phyloP scores from a whole-genome alignment of 2,113 vertebrate genomes.

The Sylvia atricapilla region DNA sequence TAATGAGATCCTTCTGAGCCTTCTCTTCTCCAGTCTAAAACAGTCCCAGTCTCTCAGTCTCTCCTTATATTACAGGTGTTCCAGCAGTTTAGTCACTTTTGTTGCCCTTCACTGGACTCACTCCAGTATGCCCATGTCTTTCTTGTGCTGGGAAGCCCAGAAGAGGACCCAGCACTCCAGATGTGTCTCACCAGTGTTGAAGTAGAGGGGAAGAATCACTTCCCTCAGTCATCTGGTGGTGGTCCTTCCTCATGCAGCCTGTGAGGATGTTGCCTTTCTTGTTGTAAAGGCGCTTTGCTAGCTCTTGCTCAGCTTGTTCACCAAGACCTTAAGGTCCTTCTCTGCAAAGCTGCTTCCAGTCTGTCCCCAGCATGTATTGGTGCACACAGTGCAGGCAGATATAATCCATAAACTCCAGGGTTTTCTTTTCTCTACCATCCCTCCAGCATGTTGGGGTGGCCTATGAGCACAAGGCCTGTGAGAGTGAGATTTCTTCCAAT shows the following conservation, averaged over 20 bases:
- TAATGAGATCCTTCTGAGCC: neutral
- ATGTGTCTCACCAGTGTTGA: neutral
- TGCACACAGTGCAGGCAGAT: neutral
- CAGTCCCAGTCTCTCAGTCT: neutral
- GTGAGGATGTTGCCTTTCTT: neutral
- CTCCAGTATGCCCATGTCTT: neutral
- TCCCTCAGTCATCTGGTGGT: neutral
- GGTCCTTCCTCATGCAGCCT: rapidly evolving
- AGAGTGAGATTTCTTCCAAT: neutral
- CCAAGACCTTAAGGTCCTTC: neutral
- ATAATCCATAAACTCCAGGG: neutral
- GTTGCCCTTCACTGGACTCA: neutral
- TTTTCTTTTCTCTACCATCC: neutral
- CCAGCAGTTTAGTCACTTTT: neutral
- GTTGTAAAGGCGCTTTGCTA: neutral
- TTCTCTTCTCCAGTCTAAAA: neutral
- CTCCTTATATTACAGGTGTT: neutral
- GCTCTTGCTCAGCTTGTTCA: neutral
- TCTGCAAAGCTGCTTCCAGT: neutral
- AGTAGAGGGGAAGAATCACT: neutral
- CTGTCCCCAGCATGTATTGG: neutral
- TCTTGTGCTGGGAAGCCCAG: neutral
- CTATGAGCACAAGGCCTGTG: neutral
- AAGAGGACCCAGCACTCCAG: neutral
- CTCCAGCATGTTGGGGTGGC: neutral